Percentiles rank a stretch among this genome's conserved stretches.
Conservation (phyloP, 2,113 vertebrate species). For the Gadus macrocephalus region DNA sequence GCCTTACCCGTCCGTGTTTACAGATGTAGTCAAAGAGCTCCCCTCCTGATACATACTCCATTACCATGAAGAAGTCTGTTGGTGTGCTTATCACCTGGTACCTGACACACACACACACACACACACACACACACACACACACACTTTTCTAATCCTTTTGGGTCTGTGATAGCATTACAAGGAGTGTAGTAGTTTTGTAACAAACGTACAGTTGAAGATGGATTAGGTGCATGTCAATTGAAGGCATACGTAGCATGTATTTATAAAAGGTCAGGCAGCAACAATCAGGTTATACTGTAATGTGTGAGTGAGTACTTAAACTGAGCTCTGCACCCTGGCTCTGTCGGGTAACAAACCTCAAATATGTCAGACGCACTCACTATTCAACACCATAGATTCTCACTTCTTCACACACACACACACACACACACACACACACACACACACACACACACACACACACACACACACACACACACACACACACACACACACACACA, state of each 20-base stretch:
- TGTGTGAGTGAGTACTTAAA: too few species aligned
- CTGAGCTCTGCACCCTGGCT: too few species aligned
- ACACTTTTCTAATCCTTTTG: too few species aligned
- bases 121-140: conserved; percentile 1
- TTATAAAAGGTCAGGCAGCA: too few species aligned
- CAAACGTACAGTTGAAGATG: too few species aligned
- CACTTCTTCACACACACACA: conserved; percentile 17
- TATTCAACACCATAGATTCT: background rate
- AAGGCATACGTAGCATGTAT: too few species aligned
- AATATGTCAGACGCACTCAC: background rate
- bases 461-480: conserved; percentile 5
- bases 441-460: conserved; percentile 16
- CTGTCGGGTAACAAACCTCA: background rate
- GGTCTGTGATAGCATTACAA: too few species aligned
- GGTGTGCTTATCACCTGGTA: conserved; percentile 99
- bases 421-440: conserved; percentile 12
- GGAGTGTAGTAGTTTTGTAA: too few species aligned
- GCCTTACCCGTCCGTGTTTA: conserved; percentile 93
- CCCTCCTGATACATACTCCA: conserved; percentile 97
- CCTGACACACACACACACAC: conserved; percentile 62
- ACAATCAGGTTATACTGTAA: too few species aligned
- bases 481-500: conserved; percentile 12
- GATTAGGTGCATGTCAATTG: too few species aligned
- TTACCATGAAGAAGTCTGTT: conserved; percentile 99
- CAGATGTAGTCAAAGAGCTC: conserved; percentile 99